Base-by-base conservation (phyloP, 2,113 vertebrate genomes). In the Bungarus multicinctus region DNA sequence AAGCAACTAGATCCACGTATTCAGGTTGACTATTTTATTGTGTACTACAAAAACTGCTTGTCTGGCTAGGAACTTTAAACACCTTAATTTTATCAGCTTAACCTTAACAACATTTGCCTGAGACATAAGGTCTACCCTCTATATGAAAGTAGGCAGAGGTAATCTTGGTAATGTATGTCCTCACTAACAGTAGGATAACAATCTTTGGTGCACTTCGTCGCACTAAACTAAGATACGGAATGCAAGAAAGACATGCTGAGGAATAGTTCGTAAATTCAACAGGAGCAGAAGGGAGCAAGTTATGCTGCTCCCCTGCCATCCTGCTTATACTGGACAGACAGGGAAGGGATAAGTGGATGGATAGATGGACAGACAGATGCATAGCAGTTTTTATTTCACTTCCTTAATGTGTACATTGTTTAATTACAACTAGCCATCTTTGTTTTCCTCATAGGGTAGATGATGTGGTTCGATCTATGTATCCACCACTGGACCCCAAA, bases 401-500 rank as follows among this genome's bases (percentile, higher is more conserved):
- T 87, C 27, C n/a, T 89, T 22, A 8, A 34, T 22, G n/a, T 55
- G 16, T 54, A 53, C 25, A 87, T 87, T 87, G 18, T 81, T 58
- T 27, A 50, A 39, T 58, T 43, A 85, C 27, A 12, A 81, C n/a
- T 20, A 57, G 27, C 25, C 27, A 1, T 27, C 7, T 89, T 8
- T 23, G 0, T 1, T 3, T 87, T 93, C 47, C 87, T 52, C 39
- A 25, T 88, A 99, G 99, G 97, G 99, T 99, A 96, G 99, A 99
- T 0, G 99, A 99, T 0, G 99, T 99, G 74, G 99, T 99, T 94
- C 97, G 98, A 55, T 99, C 98, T 0, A 99, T 99, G 99, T 99
- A 99, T 95, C 99, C 99, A 0, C 99, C 99, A 0, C 95, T 99
- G 97, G 99, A 99, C 95, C 99, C 99, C 8, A 99, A 99, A 92